Percentiles rank a stretch among this genome's conserved stretches.
phyloP scores from a whole-genome alignment of 1,140 invertebrate genomes.

The Aphelinus atriplicis region DNA sequence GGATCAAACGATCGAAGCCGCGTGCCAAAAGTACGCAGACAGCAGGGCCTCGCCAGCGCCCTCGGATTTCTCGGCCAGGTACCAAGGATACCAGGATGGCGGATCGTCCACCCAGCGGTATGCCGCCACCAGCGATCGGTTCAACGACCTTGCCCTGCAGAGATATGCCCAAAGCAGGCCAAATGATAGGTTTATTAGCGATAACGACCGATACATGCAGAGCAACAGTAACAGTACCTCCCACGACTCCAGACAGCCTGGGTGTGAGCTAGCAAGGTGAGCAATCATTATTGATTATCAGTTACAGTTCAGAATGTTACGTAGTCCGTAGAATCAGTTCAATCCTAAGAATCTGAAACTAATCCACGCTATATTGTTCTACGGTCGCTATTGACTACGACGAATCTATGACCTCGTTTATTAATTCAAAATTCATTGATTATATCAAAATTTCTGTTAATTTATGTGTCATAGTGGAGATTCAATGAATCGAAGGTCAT shows the following conservation, averaged over 20 bases:
- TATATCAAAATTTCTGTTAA: too few relatives aligned
- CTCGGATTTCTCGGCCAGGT: conserved; percentile 51
- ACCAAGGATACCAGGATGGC: conserved; percentile 51
- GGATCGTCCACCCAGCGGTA: conserved; percentile 58
- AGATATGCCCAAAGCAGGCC: conserved; percentile 66
- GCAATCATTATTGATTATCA: background rate
- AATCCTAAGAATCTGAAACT: too few relatives aligned
- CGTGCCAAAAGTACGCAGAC: conserved; percentile 57
- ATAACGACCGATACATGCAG: conserved; percentile 56
- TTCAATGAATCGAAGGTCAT: too few relatives aligned
- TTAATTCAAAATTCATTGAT: too few relatives aligned
- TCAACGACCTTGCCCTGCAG: conserved; percentile 66
- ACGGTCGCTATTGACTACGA: too few relatives aligned
- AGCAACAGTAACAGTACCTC: conserved; percentile 42
- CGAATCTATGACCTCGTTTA: too few relatives aligned
- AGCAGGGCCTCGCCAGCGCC: conserved; percentile 52
- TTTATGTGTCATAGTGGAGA: too few relatives aligned
- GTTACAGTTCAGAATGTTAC: too few relatives aligned
- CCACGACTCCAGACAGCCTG: conserved; percentile 45
- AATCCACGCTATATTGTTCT: too few relatives aligned
- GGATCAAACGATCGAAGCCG: conserved; percentile 49
- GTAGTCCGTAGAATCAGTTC: too few relatives aligned
- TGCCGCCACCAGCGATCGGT: conserved; percentile 57
- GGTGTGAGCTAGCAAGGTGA: conserved; percentile 44
- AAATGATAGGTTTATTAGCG: conserved; percentile 56